Percentiles rank a stretch among this genome's conserved stretches.
These are phyloP conservation scores for Petrocephalus zakoni DNA, from an alignment of 2,113 vertebrate genomes.

Conservation along the genomic window DNA sequence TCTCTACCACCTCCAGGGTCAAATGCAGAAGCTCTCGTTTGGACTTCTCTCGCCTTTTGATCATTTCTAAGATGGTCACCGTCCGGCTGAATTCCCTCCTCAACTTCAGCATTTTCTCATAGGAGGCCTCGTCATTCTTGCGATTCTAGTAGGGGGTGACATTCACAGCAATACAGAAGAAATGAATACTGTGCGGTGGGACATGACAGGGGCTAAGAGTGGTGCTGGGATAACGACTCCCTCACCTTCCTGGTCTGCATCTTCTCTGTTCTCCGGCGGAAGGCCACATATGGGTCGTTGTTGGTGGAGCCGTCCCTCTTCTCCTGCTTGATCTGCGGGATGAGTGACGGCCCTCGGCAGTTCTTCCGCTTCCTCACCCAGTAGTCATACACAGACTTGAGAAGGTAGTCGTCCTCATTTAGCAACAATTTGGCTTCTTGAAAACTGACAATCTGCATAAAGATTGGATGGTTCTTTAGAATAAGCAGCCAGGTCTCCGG, in stretches of 20 bases:
- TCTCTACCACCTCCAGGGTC: constrained; percentile 84
- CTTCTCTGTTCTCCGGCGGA: constrained; percentile 86
- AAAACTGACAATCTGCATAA: constrained; percentile 76
- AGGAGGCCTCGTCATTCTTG: constrained; percentile 89
- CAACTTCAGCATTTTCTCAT: constrained; percentile 88
- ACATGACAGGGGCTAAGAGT: background rate
- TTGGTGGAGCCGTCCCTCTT: constrained; percentile 91
- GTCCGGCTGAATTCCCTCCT: constrained; percentile 86
- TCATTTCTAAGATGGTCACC: constrained; percentile 90
- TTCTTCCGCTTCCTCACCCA: constrained; percentile 88
- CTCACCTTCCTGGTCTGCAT: constrained; percentile 92
- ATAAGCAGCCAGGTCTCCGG: background rate
- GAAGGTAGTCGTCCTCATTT: constrained; percentile 88
- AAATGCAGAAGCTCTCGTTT: constrained; percentile 87
- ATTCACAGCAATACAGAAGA: background rate
- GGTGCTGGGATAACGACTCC: background rate
- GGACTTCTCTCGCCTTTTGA: constrained; percentile 85
- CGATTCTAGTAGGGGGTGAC: constrained; percentile 67
- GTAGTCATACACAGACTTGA: constrained; percentile 91
- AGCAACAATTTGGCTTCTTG: constrained; percentile 84
- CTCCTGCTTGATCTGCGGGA: constrained; percentile 82
- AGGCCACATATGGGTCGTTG: constrained; percentile 86
- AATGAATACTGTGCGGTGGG: constrained; percentile 19
- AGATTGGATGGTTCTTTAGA: background rate
- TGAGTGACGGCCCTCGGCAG: constrained; percentile 76